Base-by-base conservation (phyloP, 92 coral and sea anemone species). In the Chrysogorgia sp. region DNA sequence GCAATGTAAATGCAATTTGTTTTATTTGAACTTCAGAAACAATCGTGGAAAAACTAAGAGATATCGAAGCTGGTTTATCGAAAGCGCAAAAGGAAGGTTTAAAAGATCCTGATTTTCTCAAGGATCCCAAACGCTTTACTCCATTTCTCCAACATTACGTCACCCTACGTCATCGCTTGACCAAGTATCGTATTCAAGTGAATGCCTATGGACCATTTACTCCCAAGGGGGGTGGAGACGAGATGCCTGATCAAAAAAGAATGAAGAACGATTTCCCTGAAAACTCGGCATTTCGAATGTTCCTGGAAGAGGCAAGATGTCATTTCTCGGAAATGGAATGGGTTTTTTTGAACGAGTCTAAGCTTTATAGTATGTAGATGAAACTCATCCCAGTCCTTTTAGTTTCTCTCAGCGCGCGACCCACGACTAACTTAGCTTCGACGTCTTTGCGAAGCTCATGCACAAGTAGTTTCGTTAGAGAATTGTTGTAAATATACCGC, bases 191-290 rank as follows among this genome's bases (percentile, higher is more conserved):
- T 25, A 78, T 92, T 19, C 97, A 92, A 47, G 92, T 92, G 10
- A 76, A 83, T 34, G 97, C 96, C 22, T 92, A 90, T 79, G 97
- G 97, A 3, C 97, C 97, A 34, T 92, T 90, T 41, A 84, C 96
- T 40, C 83, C 87, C 7, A 20, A 60, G 1, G 31, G 59, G 20
- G 85, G 84, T 47, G 83, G 69, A 1, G 0, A 13, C 12, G 87
- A 49, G 52, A 34, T 57, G 4, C 17, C 25, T 7, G 92, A 92
- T 45, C 23, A 83, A 21, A 29, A 9, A 24, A 68, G 90, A 55
- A 91, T 92, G 97, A 70, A 70, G 19, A 81, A 87, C 63, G 97
- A 92, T 83, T 92, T 91, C 68, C 86, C 86, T 12, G 23, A 40
- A 20, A 28, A 68, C 28, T 50, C 74, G 7, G 82, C 84, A 31